Evolutionary conservation across 2,888 invertebrate genomes (phyloP), one percentile per base, ranked within the genome.

Genomic region (Clunio marinus): DNA sequence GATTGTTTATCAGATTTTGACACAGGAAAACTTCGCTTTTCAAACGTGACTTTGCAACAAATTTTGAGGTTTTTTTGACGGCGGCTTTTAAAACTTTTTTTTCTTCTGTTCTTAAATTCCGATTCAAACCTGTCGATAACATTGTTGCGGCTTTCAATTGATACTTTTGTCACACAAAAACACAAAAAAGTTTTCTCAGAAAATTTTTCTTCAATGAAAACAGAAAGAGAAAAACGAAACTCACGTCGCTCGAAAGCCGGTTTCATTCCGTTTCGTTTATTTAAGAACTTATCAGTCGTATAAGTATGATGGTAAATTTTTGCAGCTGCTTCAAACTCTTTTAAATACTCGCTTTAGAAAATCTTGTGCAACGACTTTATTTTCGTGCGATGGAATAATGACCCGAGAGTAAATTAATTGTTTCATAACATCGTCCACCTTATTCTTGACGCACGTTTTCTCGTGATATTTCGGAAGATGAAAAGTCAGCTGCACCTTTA

Each of bases 361-460:
- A 35, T 28, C 59, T 59, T 59, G 59, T 59, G 35, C 22, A 62
- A 62, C 37, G 37, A 62, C 37, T 62, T 62, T 62, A 35, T 41
- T 32, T 32, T 32, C n/a, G n/a, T n/a, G 57, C 25, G 20, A 57
- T 25, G 28, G 57, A 57, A 25, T 57, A 57, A 57, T 57, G 57
- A 57, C 57, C 57, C 27, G 27, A 57, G 32, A 8, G 32, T 7
- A 32, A 32, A 32, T 32, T 41, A 15, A 62, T 24, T 37, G 62
- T 62, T 62, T 62, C 62, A 62, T 62, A 62, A 62, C 20, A 32
- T 59, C 32, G 5, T 5, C 32, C 32, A 32, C 32, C 32, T 41
- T 41, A 41, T 10, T 15, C 15, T 10, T 15, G 15, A 41, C 10
- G 41, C 41, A 41, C 41, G 41, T n/a, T 41, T 41, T 41, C 15